These are phyloP conservation scores for Apodemia mormo DNA, from an alignment of 2,888 invertebrate genomes.

Conservation along the genomic window DNA sequence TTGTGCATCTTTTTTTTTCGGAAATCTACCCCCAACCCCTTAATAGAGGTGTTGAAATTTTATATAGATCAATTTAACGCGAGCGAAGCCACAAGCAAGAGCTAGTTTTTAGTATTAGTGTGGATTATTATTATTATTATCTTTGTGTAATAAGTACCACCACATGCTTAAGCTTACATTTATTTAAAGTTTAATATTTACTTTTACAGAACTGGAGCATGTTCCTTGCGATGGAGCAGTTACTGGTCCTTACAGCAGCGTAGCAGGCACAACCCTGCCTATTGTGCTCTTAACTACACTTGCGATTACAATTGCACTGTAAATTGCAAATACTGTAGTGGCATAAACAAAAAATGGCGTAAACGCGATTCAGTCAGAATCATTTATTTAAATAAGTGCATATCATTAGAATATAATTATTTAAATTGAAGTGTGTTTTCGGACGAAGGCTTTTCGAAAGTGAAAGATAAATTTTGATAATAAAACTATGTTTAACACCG, in stretches of 20 bases:
- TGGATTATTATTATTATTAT: no score
- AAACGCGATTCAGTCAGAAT: background rate
- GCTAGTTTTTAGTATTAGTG: no score
- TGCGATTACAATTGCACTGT: slow-evolving; percentile 70
- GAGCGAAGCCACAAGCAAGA: no score
- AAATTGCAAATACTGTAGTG: slow-evolving; percentile 40
- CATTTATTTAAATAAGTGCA: background rate
- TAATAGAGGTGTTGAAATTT: no score
- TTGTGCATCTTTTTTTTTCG: no score
- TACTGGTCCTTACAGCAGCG: slow-evolving; percentile 75
- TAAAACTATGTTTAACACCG: background rate
- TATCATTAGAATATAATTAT: slow-evolving; percentile 5
- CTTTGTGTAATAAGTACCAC: no score
- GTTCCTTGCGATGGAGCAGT: slow-evolving; percentile 77
- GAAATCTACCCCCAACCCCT: no score
- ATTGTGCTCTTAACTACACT: slow-evolving; percentile 66
- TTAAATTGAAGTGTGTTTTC: slow-evolving; percentile 5
- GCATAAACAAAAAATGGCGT: background rate
- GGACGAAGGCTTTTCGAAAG: background rate
- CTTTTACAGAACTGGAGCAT: slow-evolving; percentile 68
- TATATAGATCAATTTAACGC: no score
- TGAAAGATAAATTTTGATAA: background rate
- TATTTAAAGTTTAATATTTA: background rate
- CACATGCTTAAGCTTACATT: background rate
- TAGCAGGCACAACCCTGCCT: slow-evolving; percentile 69